Evolutionary conservation across 2,797 vertebrate genomes (phyloP).

Genomic region (Cynodonichthys magdalenae): DNA sequence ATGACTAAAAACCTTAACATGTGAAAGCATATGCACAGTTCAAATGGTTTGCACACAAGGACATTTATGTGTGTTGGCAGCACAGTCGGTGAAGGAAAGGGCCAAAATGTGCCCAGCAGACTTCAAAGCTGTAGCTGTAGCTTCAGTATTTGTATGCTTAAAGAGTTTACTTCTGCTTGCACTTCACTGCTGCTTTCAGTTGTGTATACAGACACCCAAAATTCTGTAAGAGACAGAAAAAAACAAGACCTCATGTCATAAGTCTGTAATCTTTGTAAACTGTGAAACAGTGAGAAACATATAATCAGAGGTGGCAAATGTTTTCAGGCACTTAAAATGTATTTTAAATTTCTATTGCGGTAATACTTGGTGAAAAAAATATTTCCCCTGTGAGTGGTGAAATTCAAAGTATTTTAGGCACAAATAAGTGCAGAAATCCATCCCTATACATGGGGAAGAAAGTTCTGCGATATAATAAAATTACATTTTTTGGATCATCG

Average conservation of each 20-base stretch:
- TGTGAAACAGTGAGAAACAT: neutral
- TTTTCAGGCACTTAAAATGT: neutral
- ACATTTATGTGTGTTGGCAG: slow-evolving; percentile 13
- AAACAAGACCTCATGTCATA: neutral
- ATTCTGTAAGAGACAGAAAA: slow-evolving; percentile 71
- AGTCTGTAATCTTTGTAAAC: neutral
- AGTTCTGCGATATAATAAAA: too few relatives aligned
- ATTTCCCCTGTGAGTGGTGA: too few relatives aligned
- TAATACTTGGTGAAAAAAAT: too few relatives aligned
- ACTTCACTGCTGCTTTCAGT: slow-evolving; percentile 76
- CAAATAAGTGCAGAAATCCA: too few relatives aligned
- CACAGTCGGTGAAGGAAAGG: slow-evolving; percentile 9
- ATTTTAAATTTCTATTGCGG: too few relatives aligned
- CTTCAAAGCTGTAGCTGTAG: slow-evolving; percentile 29
- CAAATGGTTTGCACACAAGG: slow-evolving; percentile 15
- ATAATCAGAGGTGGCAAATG: neutral
- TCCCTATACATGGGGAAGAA: too few relatives aligned
- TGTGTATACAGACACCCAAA: slow-evolving; percentile 74
- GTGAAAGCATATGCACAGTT: slow-evolving; percentile 27
- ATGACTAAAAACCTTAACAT: slow-evolving; percentile 25
- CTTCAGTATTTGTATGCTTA: neutral
- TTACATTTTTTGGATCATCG: too few relatives aligned
- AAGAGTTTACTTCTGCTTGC: slow-evolving; percentile 72
- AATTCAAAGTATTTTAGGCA: too few relatives aligned
- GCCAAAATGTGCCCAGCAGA: slow-evolving; percentile 22